Evolutionary conservation across 35 echinoderm and acorn worm species (phyloP).

Genomic region (Heliocidaris erythrogramma): DNA sequence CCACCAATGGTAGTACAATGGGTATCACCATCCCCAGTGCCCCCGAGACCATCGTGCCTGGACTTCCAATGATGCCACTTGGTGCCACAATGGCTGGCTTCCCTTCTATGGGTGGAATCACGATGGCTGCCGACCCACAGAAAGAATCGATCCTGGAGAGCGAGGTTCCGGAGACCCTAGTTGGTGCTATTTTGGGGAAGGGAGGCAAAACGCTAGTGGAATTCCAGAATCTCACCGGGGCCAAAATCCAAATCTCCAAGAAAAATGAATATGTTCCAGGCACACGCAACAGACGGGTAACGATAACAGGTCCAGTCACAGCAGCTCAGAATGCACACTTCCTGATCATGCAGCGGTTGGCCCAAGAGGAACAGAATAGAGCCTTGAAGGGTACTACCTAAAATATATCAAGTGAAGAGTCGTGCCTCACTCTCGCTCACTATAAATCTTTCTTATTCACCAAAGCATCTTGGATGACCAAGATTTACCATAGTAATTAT

Average conservation of each 20-base stretch:
- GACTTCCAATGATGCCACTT: conserved; percentile 58
- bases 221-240: conserved; percentile 92
- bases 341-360: conserved; percentile 85
- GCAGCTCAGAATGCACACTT: conserved; percentile 96
- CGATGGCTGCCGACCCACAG: conserved; percentile 61
- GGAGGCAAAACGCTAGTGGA: conserved; percentile 96
- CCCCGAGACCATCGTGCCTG: conserved; percentile 68
- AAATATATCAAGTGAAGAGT: conserved; percentile 23
- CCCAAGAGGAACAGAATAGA: conserved; percentile 98
- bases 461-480: conserved; percentile 56
- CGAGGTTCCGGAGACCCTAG: conserved; percentile 94
- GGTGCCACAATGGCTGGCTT: conserved; percentile 55
- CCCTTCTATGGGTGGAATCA: conserved; percentile 53
- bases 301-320: conserved; percentile 84
- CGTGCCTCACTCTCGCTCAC: conserved; percentile 30
- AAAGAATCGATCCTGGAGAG: conserved; percentile 88
- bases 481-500: conserved; percentile 52
- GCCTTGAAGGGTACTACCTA: conserved; percentile 98
- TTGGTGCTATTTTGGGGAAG: conserved; percentile 99
- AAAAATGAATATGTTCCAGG: conserved; percentile 98
- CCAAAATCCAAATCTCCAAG: conserved; percentile 99
- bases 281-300: conserved; percentile 96
- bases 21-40: conserved; percentile 58
- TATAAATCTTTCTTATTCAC: conserved; percentile 49
- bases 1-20: conserved; percentile 55